These are phyloP conservation scores for Apocrypta bakeri DNA, from an alignment of 1,140 invertebrate genomes.

Conservation along the genomic window DNA sequence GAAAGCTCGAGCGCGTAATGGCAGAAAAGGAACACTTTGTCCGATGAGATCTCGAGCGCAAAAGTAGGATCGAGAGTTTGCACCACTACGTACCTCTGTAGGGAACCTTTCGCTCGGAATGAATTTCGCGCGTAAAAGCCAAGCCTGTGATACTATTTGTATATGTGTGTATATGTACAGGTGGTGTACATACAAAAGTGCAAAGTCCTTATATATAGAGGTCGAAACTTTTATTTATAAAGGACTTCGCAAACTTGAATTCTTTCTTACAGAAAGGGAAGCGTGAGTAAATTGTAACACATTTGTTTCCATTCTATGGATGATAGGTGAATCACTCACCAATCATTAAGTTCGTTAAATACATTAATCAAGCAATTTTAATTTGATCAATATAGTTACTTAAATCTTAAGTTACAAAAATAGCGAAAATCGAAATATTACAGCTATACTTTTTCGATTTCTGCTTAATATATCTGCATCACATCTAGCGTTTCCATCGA, in stretches of 20 bases:
- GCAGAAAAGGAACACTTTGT: background rate
- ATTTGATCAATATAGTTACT: no score
- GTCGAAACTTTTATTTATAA: background rate
- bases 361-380: no score
- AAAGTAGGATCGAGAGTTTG: slow-evolving; percentile 5
- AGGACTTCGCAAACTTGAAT: background rate
- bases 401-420: no score
- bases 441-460: no score
- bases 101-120: background rate
- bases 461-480: no score
- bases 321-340: no score
- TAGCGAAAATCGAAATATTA: no score
- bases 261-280: background rate
- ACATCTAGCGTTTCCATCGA: no score
- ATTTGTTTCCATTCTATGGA: background rate
- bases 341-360: no score
- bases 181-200: background rate
- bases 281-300: background rate
- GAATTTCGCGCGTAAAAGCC: background rate
- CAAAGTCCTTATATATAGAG: background rate
- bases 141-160: background rate
- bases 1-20: background rate
- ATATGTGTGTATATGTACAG: background rate
- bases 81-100: background rate
- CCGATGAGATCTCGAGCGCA: background rate